phyloP scores from a whole-genome alignment of 2,113 vertebrate genomes.

The Nycticryphes semicollaris region DNA sequence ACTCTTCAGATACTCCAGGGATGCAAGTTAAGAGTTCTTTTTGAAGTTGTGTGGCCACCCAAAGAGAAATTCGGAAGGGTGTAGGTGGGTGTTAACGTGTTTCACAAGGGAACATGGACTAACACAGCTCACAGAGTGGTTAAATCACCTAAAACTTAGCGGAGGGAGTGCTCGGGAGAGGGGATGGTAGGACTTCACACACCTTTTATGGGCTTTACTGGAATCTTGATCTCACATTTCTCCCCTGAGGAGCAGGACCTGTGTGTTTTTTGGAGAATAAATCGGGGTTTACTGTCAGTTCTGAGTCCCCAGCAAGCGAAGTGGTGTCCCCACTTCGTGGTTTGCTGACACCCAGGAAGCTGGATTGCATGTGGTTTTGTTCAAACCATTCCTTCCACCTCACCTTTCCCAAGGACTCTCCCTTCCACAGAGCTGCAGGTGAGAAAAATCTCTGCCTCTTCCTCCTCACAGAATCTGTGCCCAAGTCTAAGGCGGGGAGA shows the following conservation, averaged over 20 bases:
- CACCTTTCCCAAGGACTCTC: background rate
- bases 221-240: background rate
- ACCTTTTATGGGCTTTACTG: background rate
- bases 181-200: background rate
- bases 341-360: background rate
- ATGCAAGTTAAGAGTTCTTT: background rate
- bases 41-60: background rate
- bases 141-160: background rate
- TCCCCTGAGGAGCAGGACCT: background rate
- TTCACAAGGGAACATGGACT: background rate
- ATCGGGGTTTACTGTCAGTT: background rate
- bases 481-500: background rate
- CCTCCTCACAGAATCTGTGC: background rate
- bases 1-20: background rate
- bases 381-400: background rate
- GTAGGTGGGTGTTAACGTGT: rapidly evolving
- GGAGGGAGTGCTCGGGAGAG: background rate
- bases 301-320: background rate
- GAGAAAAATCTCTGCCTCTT: background rate
- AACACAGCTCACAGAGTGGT: too few species aligned
- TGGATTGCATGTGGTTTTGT: background rate
- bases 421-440: background rate
- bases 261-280: background rate
- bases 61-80: background rate
- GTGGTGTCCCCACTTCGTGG: background rate